Base-by-base conservation (phyloP, 1,140 invertebrate species). In the Zaprionus davidi region DNA sequence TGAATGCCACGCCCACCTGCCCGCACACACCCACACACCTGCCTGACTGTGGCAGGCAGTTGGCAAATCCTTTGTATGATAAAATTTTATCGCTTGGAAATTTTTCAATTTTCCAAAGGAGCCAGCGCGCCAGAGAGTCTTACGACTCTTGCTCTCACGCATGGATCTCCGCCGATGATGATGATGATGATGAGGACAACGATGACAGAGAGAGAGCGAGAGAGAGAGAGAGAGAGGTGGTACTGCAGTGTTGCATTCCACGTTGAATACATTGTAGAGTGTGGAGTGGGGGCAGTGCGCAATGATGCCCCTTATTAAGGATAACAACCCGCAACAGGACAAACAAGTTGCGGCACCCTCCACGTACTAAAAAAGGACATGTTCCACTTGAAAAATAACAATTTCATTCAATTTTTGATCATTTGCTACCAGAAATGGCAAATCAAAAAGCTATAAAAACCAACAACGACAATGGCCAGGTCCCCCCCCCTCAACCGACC, bases 391-490 rank as follows among this genome's bases (percentile, higher is more conserved):
- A 90, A 85, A 75, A 85, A 90, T 90, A 90, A 90, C 85, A 90
- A 90, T 90, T 90, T 90, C 79, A 90, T 90, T 90, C 85, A 90
- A 90, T 90, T 90, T 90, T 90, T 90, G 85, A 90, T 90, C 85
- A 90, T 90, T 90, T 90, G 85, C 85, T 82, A 90, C 85, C 85
- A 90, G 85, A 90, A 90, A 90, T 90, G 85, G 85, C 85, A 90
- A 90, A 90, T 90, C 85, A 90, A 90, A 90, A 90, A 82, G 85
- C 86, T 83, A 90, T 90, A 90, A 90, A 90, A 90, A 68, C 85
- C 85, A 63, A 69, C 79, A 79, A 86, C 78, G 78, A 81, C 81
- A 76, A 80, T 73, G 68, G 62, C 65, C 76, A 26, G 53, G 20
- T 22, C 55, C n/a, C 15, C 36, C 20, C 51, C 41, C 41, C 34